These are phyloP conservation scores for Siniperca chuatsi DNA, from an alignment of 2,113 vertebrate species.

Conservation along the genomic window DNA sequence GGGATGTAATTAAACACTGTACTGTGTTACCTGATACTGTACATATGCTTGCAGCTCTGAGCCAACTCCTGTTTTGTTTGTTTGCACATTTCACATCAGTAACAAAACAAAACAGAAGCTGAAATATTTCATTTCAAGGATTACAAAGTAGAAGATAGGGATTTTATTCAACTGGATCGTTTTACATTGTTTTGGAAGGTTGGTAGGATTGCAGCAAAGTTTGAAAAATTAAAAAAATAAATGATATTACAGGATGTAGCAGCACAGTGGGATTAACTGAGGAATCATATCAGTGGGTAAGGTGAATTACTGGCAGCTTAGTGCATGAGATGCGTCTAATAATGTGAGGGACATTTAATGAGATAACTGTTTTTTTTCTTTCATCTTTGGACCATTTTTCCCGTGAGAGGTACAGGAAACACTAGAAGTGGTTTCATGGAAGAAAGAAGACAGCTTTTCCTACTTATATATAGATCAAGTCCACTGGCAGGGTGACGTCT, in stretches of 20 bases:
- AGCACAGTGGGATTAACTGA: conserved; percentile 43
- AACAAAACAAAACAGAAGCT: neutral
- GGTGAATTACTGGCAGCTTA: conserved; percentile 40
- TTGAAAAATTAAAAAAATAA: conserved; percentile 2
- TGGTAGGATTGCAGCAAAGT: neutral
- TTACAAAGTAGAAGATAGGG: neutral
- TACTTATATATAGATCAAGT: neutral
- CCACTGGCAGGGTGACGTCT: neutral
- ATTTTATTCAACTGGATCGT: neutral
- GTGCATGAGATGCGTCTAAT: conserved; percentile 40
- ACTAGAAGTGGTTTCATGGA: neutral
- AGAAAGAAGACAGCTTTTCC: neutral
- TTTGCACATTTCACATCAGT: conserved; percentile 36
- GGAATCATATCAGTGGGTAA: conserved; percentile 9
- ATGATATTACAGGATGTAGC: conserved; percentile 28
- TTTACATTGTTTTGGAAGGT: neutral
- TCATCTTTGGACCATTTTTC: neutral
- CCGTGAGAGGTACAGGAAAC: neutral
- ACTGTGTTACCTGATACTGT: conserved; percentile 69
- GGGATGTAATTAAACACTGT: conserved; percentile 77
- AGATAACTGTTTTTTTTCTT: conserved; percentile 1
- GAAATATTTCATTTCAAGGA: neutral
- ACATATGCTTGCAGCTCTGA: conserved; percentile 41
- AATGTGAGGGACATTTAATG: conserved; percentile 23
- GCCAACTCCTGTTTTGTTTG: conserved; percentile 34